Evolutionary conservation across 2,888 invertebrate genomes (phyloP).

Genomic region (Acleris cristana): DNA sequence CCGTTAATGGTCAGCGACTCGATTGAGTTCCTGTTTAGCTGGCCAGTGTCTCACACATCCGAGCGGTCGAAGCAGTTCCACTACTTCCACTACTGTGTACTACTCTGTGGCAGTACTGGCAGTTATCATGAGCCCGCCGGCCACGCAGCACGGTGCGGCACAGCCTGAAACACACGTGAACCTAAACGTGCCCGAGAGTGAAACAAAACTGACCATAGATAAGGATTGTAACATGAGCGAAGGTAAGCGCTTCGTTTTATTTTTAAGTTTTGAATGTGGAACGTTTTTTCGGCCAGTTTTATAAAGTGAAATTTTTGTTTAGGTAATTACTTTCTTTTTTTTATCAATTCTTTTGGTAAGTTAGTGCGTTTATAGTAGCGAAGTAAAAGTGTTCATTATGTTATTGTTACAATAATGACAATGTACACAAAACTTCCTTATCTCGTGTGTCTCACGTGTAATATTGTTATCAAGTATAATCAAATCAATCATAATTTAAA

Average conservation of each 20-base stretch:
- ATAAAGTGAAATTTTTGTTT: no score
- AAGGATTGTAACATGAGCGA: slow-evolving; percentile 27
- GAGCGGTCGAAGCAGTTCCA: not conserved
- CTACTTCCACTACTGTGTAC: not conserved
- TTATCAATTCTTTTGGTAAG: no score
- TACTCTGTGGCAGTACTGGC: slow-evolving; percentile 24
- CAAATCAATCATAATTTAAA: no score
- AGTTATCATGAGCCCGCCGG: slow-evolving; percentile 51
- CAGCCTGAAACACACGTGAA: slow-evolving; percentile 6
- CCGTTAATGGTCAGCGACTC: no score
- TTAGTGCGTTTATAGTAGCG: no score
- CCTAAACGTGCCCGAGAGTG: slow-evolving; percentile 14
- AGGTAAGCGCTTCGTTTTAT: slow-evolving; percentile 15
- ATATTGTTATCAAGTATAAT: no score
- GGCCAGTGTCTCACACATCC: not conserved
- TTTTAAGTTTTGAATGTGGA: not conserved
- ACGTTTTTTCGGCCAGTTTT: not conserved
- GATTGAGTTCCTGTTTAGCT: not conserved
- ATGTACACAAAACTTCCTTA: no score
- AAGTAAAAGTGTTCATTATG: no score
- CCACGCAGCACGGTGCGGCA: slow-evolving; percentile 41
- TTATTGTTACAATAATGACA: no score
- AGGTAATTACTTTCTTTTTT: no score
- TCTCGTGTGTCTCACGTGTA: no score
- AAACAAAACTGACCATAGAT: slow-evolving; percentile 27